phyloP scores from a whole-genome alignment of 2,113 vertebrate species.

The Tyto alba region DNA sequence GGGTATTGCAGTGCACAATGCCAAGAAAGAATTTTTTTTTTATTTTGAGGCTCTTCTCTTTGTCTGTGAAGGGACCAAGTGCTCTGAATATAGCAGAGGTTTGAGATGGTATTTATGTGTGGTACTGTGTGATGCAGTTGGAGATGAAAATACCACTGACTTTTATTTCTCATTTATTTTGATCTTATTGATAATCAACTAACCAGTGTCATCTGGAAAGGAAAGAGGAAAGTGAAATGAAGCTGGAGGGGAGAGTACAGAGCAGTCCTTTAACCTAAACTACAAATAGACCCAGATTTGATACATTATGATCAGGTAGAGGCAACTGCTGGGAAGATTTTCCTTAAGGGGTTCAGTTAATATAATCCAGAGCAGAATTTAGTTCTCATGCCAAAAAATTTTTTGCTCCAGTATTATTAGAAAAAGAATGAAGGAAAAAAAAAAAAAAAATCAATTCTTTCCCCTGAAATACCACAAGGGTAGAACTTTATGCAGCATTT shows the following conservation, averaged over 20 bases:
- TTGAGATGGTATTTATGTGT: background rate
- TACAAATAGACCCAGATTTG: background rate
- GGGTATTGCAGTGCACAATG: too few species aligned
- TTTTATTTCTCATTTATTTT: background rate
- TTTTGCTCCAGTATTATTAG: background rate
- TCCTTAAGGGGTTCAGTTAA: background rate
- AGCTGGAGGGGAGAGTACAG: background rate
- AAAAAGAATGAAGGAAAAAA: background rate
- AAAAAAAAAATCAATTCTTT: background rate
- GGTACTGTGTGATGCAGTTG: background rate
- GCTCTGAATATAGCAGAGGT: too few species aligned
- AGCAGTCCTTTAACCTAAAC: background rate
- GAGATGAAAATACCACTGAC: background rate
- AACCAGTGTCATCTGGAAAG: background rate
- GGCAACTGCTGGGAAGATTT: background rate
- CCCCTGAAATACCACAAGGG: background rate
- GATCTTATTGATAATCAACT: background rate
- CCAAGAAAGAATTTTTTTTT: background rate
- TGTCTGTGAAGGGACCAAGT: background rate
- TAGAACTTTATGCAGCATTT: background rate
- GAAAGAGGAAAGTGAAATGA: background rate
- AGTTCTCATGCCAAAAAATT: background rate
- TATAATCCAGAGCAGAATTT: background rate
- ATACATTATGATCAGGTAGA: background rate
- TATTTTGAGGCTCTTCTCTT: background rate